phyloP scores from a whole-genome alignment of 2,888 invertebrate genomes.

The Hirtodrosophila duncani region DNA sequence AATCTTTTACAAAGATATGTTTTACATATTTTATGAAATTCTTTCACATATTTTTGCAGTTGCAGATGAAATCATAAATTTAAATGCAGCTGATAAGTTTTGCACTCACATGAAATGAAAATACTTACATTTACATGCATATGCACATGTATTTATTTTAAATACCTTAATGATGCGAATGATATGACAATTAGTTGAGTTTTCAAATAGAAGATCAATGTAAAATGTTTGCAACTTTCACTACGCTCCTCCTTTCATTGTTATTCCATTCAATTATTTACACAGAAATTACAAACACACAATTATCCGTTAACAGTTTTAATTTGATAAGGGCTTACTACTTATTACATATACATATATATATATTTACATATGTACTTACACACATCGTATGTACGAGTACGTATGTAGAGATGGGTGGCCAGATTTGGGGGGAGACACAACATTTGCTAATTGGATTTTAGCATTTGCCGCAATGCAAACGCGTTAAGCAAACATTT shows the following conservation, averaged over 20 bases:
- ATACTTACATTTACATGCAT: too few species aligned
- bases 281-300: slow-evolving; percentile 49
- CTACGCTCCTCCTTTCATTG: slow-evolving; percentile 33
- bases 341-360: too few species aligned
- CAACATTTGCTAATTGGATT: slow-evolving; percentile 58
- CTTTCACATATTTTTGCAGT: too few species aligned
- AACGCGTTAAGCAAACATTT: slow-evolving; percentile 29
- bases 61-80: too few species aligned
- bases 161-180: too few species aligned
- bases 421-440: slow-evolving; percentile 24
- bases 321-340: not conserved
- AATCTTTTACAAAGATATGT: slow-evolving; percentile 21
- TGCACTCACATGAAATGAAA: too few species aligned
- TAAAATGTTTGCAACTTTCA: slow-evolving; percentile 33
- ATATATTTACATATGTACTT: too few species aligned
- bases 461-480: slow-evolving; percentile 8
- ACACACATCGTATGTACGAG: too few species aligned
- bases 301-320: slow-evolving; percentile 26
- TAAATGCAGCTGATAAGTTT: too few species aligned
- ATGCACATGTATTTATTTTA: too few species aligned
- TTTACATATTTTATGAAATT: slow-evolving; percentile 26
- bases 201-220: not conserved
- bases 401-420: too few species aligned
- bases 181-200: slow-evolving; percentile 24
- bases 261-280: slow-evolving; percentile 52